Evolutionary conservation across 1,140 invertebrate genomes (phyloP).

Genomic region (Neomicropteryx cornuta): DNA sequence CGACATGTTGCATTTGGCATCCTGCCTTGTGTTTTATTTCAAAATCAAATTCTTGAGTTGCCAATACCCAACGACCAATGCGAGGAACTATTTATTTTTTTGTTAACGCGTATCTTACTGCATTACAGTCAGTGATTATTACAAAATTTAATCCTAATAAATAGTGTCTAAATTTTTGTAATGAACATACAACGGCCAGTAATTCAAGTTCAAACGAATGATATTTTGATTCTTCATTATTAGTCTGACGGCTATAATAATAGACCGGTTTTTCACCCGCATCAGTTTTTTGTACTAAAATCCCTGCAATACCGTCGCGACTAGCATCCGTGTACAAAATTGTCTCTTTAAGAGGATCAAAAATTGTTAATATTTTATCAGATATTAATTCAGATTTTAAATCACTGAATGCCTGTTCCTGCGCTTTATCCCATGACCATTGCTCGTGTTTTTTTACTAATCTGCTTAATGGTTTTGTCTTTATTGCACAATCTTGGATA

Average conservation of each 20-base stretch:
- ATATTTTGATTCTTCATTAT: constrained; percentile 8
- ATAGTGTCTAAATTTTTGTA: constrained; percentile 18
- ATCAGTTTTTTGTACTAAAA: constrained; percentile 7
- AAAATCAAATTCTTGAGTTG: constrained; percentile 16
- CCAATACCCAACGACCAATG: constrained; percentile 16
- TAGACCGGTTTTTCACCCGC: constrained; percentile 9
- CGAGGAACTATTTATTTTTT: constrained; percentile 16
- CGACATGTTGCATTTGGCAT: too few species aligned
- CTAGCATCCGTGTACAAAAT: constrained; percentile 12
- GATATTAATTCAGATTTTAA: constrained; percentile 5
- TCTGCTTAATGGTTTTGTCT: too few species aligned
- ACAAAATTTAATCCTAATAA: constrained; percentile 9
- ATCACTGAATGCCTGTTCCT: constrained; percentile 2
- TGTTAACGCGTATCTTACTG: constrained; percentile 12
- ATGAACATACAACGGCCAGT: constrained; percentile 16
- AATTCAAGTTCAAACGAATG: constrained; percentile 17
- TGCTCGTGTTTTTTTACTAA: too few species aligned
- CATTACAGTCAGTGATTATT: constrained; percentile 18
- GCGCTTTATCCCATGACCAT: too few species aligned
- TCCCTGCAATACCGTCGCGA: constrained; percentile 9
- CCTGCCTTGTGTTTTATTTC: constrained; percentile 15
- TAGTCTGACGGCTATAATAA: constrained; percentile 13
- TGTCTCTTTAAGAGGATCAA: constrained; percentile 7
- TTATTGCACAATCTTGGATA: too few species aligned
- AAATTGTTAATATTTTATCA: constrained; percentile 9